Base-by-base conservation (phyloP, 2,113 vertebrate genomes). In the Engystomops pustulosus region DNA sequence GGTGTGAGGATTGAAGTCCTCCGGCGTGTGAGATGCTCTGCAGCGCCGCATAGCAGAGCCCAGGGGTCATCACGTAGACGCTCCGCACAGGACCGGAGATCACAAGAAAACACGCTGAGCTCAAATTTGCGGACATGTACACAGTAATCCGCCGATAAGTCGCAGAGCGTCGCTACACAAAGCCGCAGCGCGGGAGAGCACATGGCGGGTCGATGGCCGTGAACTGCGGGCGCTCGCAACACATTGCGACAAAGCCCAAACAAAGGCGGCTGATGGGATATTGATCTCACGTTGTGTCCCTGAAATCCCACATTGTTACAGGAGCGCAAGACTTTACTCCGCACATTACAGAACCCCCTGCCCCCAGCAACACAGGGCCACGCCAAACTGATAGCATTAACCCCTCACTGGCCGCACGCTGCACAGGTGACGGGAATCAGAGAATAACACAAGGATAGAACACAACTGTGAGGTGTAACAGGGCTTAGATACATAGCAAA, bases 181-280 rank as follows among this genome's bases (percentile, higher is more conserved):
- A 44, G 32, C 11, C 4, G 12, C 30, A 25, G 51, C 10, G 34
- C 47, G 44, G 25, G 20, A n/a, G 62, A 36, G 44, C 25, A 20
- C 72, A 65, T 71, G 20, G 81, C 32, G 55, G 74, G 82, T 84
- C 74, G 25, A 84, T 84, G 74, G 51, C 9, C 34, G 18, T 7
- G 65, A 51, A 38, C 82, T 27, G 82, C 15, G 11, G 55, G 32
- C 47, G 45, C 82, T n/a, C 23, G 3, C 20, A 23, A 84, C 47
- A 44, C 47, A 41, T 34, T 78, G 72, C 30, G 72, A 68, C 34
- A 2, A 12, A 18, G 7, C 69, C 82, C 82, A 78, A 58, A 84
- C 82, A 84, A 84, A 78, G 62, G 62, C 20, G 51, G 17, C 60
- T 78, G 82, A 84, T 84, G 74, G 82, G 74, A 84, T 84, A 84